phyloP scores from a whole-genome alignment of 2,113 vertebrate genomes.

The Clarias gariepinus region DNA sequence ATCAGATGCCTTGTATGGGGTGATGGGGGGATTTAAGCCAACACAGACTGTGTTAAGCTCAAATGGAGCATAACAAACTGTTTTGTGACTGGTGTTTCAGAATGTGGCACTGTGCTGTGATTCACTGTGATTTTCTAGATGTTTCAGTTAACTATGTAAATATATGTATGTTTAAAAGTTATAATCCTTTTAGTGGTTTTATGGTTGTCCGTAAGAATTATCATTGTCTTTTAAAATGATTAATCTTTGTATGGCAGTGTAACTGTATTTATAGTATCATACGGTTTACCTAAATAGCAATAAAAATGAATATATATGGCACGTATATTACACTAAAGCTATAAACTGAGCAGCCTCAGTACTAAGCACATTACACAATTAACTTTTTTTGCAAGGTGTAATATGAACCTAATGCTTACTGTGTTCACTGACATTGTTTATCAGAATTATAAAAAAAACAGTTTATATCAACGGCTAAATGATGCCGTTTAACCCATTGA shows the following conservation, averaged over 20 bases:
- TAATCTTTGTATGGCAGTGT: not conserved
- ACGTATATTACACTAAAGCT: not conserved
- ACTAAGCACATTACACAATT: too few species aligned
- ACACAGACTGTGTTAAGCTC: slow-evolving; percentile 18
- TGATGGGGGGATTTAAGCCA: slow-evolving; percentile 22
- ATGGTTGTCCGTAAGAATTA: not conserved
- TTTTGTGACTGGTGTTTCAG: slow-evolving; percentile 17
- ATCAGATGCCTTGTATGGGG: slow-evolving; percentile 25
- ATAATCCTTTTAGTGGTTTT: not conserved
- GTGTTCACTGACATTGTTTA: not conserved
- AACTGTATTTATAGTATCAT: not conserved
- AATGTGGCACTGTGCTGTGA: not conserved
- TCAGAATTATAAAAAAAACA: too few species aligned
- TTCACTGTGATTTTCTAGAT: not conserved
- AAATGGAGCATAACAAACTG: slow-evolving; percentile 4
- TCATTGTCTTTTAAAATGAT: not conserved
- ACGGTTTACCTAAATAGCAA: not conserved
- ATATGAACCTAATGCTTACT: not conserved
- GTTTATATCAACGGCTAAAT: too few species aligned
- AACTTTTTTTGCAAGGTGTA: not conserved
- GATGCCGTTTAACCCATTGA: too few species aligned
- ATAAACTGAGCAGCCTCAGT: not conserved
- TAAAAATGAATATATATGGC: not conserved
- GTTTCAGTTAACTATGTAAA: not conserved
- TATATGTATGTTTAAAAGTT: not conserved